Evolutionary conservation across 2,888 invertebrate species (phyloP), one percentile per base, ranked within the genome.

Genomic region (Anthophora plumipes): DNA sequence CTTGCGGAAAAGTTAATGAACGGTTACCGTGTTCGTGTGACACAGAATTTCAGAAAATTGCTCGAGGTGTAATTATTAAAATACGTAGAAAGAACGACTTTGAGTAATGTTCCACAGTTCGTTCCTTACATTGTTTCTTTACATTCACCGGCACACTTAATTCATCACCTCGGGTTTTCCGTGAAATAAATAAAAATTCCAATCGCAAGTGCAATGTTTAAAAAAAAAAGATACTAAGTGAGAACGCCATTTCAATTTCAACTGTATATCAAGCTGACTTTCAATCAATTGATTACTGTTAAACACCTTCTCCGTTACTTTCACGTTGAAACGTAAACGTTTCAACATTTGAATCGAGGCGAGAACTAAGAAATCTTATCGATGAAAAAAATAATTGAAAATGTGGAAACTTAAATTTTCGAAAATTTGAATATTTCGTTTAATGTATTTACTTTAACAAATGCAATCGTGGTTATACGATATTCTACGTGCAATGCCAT

Each of bases 1-100:
- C 64, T 64, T 50, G 41, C 39, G 39, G 39, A 66, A 66, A 66
- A 66, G 17, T 39, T 52, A 39, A 66, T 66, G 8, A 20, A 20
- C 63, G 11, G 17, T 31, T 37, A 20, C 9, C 5, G 11, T 8
- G 1, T 14, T 9, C 55, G 14, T 14, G 63, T 14, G 50, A 61
- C 39, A 22, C 37, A 39, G 64, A 39, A 37, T 50, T 37, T 43
- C 5, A 20, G 64, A 64, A 64, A 64, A 64, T 5, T n/a, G 57
- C 37, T 59, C 57, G 39, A 14, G 50, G 50, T 50, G 64, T 14
- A 37, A 50, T 20, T 37, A 64, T 50, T 55, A 39, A n/a, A 0
- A 14, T 12, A 12, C 12, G n/a, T 31, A 7, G 46, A 31, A 63
- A 48, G 9, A 64, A 50, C 31, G 37, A 50, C 64, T 37, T 50